A percentile compares a stretch with the other conserved stretches of the same genome.
These are phyloP conservation scores for Metridium senile DNA, from an alignment of 92 coral and sea anemone species.

Conservation along the genomic window DNA sequence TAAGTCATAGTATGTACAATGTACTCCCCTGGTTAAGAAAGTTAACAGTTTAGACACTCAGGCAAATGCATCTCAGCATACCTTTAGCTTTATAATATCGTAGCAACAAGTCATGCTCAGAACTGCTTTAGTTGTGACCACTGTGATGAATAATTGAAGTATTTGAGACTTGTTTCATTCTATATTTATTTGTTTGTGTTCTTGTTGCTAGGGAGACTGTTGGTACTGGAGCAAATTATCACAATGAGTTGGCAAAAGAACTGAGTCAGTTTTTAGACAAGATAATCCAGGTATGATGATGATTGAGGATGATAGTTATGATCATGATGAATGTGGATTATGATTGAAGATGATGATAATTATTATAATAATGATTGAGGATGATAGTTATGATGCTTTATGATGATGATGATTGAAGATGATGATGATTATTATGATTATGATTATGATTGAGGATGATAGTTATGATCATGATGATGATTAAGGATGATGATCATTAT, in stretches of 20 bases:
- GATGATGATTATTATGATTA: neutral
- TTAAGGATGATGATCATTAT: neutral
- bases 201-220: conserved; percentile 76
- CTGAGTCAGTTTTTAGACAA: conserved; percentile 75
- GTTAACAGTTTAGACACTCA: no score
- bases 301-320: neutral
- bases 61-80: no score
- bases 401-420: neutral
- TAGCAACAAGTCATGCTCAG: no score
- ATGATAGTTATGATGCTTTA: neutral
- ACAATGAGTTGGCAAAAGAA: conserved; percentile 94
- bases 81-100: no score
- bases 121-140: no score
- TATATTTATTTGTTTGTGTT: neutral
- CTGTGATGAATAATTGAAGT: no score
- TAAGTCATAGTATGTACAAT: no score
- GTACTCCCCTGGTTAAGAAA: no score
- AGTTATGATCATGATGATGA: neutral
- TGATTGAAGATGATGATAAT: neutral
- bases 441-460: no score
- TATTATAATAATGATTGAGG: neutral
- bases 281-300: conserved; percentile 63
- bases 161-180: no score
- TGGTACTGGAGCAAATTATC: conserved; percentile 94
- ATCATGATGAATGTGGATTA: no score